Evolutionary conservation across 1,140 invertebrate genomes (phyloP).

Genomic region (Rhopalosiphum maidis): DNA sequence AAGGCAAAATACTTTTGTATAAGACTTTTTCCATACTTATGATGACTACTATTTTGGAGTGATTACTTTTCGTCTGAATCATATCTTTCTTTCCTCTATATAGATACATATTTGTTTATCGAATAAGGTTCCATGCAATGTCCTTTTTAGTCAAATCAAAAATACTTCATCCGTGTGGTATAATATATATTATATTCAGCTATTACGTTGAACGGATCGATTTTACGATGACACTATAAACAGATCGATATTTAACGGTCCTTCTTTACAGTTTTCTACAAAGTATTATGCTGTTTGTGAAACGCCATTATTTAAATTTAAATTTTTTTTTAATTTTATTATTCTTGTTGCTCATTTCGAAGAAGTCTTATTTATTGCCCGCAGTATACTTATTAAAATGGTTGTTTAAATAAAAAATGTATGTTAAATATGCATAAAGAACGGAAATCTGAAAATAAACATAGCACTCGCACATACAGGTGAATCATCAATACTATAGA

Average conservation of each 20-base stretch:
- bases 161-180: too few relatives aligned
- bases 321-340: not conserved
- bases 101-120: too few relatives aligned
- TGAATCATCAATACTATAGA: not conserved
- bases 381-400: not conserved
- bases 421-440: not conserved
- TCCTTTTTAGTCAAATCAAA: too few relatives aligned
- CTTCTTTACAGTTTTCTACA: not conserved
- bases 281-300: not conserved
- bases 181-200: not conserved
- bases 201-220: not conserved
- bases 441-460: constrained; percentile 16
- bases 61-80: too few relatives aligned
- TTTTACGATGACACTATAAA: not conserved
- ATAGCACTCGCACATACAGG: not conserved
- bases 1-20: not conserved
- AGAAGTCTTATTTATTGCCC: not conserved
- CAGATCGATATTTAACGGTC: not conserved
- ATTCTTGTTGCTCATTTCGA: not conserved
- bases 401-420: not conserved
- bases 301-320: not conserved
- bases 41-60: not conserved
- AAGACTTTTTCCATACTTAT: not conserved
- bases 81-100: too few relatives aligned
- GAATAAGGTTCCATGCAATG: too few relatives aligned